Evolutionary conservation across 1,140 invertebrate genomes (phyloP).

Genomic region (Zaprionus gabonicus): DNA sequence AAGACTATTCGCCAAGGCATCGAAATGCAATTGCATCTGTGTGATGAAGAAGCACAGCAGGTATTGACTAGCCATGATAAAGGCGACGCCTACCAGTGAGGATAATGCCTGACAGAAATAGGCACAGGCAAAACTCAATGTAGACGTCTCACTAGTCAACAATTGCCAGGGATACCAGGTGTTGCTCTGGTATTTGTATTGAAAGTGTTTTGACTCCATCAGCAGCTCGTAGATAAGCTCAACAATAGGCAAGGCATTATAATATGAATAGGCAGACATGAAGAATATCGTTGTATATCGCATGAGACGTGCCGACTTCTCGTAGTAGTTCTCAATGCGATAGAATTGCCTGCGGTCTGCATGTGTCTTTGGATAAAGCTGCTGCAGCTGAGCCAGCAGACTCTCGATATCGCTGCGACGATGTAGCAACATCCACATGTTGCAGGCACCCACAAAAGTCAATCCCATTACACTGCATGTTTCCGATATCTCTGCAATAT

Average conservation of each 20-base stretch:
- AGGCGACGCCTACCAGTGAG: constrained; percentile 59
- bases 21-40: constrained; percentile 72
- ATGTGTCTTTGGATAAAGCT: constrained; percentile 33
- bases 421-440: constrained; percentile 55
- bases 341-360: constrained; percentile 7
- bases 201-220: constrained; percentile 14
- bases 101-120: constrained; percentile 51
- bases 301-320: constrained; percentile 52
- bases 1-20: constrained; percentile 55
- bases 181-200: constrained; percentile 60
- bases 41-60: constrained; percentile 65
- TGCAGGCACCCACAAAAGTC: constrained; percentile 41
- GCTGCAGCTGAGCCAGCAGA: constrained; percentile 55
- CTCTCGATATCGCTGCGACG: constrained; percentile 43
- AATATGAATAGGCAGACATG: constrained; percentile 49
- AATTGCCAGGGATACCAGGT: constrained; percentile 77
- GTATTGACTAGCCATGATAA: constrained; percentile 56
- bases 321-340: constrained; percentile 50
- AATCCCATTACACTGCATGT: constrained; percentile 60
- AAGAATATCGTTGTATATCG: constrained; percentile 48
- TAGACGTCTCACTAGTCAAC: constrained; percentile 7
- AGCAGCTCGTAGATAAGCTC: constrained; percentile 50
- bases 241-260: constrained; percentile 59
- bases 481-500: constrained; percentile 57
- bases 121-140: constrained; percentile 22